A percentile compares a stretch with the other conserved stretches of the same genome.
phyloP scores from a whole-genome alignment of 64 coral and sea anemone species.

The Catalaphyllia jardinei region DNA sequence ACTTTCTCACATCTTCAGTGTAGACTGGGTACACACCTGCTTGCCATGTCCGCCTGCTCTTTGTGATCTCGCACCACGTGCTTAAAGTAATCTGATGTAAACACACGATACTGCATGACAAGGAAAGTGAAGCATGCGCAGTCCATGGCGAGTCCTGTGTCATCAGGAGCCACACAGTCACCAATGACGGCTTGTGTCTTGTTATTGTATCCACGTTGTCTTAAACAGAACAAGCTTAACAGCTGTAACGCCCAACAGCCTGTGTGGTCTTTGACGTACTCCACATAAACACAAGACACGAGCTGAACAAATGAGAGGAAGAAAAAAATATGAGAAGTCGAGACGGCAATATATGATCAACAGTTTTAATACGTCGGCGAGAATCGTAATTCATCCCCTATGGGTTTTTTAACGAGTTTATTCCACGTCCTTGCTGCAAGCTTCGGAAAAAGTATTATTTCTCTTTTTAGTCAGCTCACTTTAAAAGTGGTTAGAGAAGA shows the following conservation, averaged over 20 bases:
- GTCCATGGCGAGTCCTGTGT: slow-evolving; percentile 97
- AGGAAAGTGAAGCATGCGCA: slow-evolving; percentile 94
- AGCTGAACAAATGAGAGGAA: slow-evolving; percentile 50
- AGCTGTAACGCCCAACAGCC: slow-evolving; percentile 94
- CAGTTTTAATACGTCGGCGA: neutral
- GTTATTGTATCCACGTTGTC: slow-evolving; percentile 81
- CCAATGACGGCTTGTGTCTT: slow-evolving; percentile 19
- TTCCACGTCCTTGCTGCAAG: too few species aligned
- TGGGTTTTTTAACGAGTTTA: too few species aligned
- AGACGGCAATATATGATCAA: neutral
- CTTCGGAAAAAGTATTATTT: too few species aligned
- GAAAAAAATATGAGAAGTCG: neutral
- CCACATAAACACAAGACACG: slow-evolving; percentile 91
- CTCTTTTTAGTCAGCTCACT: too few species aligned
- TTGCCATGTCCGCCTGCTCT: slow-evolving; percentile 95
- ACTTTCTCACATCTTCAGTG: too few species aligned
- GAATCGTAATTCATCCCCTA: too few species aligned
- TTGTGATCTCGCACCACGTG: slow-evolving; percentile 87
- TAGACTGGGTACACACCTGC: slow-evolving; percentile 26
- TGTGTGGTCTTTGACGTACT: slow-evolving; percentile 80
- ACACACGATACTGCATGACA: slow-evolving; percentile 86
- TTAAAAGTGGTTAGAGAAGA: too few species aligned
- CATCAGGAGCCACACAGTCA: slow-evolving; percentile 90
- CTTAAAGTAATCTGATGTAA: slow-evolving; percentile 88
- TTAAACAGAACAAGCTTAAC: slow-evolving; percentile 91